Conservation (phyloP, 2,888 invertebrate species). For the Agriopis marginaria region DNA sequence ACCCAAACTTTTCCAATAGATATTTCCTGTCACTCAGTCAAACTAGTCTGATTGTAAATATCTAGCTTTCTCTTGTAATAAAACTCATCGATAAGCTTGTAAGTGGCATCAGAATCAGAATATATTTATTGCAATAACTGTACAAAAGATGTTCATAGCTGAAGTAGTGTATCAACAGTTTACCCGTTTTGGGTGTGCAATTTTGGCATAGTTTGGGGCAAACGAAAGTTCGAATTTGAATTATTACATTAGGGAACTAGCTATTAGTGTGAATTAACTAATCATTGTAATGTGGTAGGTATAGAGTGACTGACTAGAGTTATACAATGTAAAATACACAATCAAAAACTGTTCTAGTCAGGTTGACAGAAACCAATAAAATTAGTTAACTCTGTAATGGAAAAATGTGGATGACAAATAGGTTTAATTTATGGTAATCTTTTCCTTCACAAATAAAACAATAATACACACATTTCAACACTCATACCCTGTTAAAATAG, state of each 20-base stretch:
- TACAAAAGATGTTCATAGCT: too few species aligned
- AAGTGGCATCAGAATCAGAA: slow-evolving; percentile 49
- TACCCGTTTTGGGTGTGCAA: too few species aligned
- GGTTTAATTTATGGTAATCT: too few species aligned
- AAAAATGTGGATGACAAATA: too few species aligned
- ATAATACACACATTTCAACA: not conserved
- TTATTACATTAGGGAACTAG: slow-evolving; percentile 57
- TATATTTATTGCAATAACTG: too few species aligned
- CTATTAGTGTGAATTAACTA: slow-evolving; percentile 44
- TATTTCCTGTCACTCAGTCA: slow-evolving; percentile 23
- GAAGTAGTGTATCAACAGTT: too few species aligned
- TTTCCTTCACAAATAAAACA: too few species aligned
- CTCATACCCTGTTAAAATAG: too few species aligned
- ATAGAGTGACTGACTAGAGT: not conserved
- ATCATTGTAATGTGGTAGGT: slow-evolving; percentile 35
- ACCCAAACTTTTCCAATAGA: slow-evolving; percentile 21
- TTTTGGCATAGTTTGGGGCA: slow-evolving; percentile 62
- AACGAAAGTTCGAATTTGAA: slow-evolving; percentile 70
- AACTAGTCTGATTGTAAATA: slow-evolving; percentile 30
- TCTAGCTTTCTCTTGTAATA: slow-evolving; percentile 69
- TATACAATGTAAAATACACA: too few species aligned
- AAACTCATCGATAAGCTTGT: slow-evolving; percentile 73
- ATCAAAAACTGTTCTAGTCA: not conserved
- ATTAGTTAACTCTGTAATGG: too few species aligned
- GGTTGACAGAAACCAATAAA: too few species aligned